Evolutionary conservation across 2,113 vertebrate species (phyloP).

Genomic region (Atrichornis clamosus): DNA sequence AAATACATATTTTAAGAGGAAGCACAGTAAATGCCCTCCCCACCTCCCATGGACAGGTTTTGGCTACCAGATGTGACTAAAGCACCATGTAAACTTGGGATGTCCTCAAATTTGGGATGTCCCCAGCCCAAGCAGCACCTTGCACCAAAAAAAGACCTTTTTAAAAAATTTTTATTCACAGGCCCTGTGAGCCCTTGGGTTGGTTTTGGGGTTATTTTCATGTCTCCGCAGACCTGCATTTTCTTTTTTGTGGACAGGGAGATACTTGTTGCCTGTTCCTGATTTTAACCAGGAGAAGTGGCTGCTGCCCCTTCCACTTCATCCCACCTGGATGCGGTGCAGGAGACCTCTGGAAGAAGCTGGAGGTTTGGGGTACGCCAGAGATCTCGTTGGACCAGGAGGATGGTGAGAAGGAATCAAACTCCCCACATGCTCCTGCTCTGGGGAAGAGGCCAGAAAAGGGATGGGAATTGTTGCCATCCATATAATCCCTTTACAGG

Average conservation of each 20-base stretch:
- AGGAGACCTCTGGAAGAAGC: background rate
- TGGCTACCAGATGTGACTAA: background rate
- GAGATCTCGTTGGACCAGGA: background rate
- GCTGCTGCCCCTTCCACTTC: accelerated
- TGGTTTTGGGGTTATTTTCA: background rate
- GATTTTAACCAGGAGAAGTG: background rate
- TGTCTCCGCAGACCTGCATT: background rate
- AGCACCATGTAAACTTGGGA: background rate
- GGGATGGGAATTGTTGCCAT: background rate
- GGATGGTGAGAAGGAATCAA: background rate
- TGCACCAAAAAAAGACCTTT: background rate
- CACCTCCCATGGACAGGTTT: background rate
- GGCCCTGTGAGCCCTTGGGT: background rate
- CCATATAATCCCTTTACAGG: background rate
- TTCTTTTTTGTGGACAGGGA: background rate
- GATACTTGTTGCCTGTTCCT: background rate
- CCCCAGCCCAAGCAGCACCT: background rate
- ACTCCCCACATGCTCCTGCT: background rate
- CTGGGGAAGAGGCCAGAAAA: background rate
- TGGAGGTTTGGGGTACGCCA: background rate
- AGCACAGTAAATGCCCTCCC: background rate
- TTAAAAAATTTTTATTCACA: background rate
- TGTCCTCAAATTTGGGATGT: background rate
- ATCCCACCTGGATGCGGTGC: background rate
- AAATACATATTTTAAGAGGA: slow-evolving; percentile 11